Base-by-base conservation (phyloP, 2,113 vertebrate genomes). In the Apteryx mantelli region DNA sequence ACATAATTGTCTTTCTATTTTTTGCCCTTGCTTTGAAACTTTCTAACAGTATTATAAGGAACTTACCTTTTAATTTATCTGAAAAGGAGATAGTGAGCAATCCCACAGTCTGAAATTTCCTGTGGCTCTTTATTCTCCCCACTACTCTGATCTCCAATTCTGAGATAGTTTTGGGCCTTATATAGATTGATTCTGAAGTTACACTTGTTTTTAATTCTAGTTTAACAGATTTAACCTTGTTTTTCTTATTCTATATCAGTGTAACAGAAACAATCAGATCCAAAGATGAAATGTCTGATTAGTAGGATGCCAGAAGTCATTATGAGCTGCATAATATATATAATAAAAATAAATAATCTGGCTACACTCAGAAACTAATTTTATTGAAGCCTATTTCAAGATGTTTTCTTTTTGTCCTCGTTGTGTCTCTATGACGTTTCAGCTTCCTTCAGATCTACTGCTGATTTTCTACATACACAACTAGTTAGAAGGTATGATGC, bases 321-420 rank as follows among this genome's bases (percentile, higher is more conserved):
- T 71, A 42, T 32, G 8, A 25, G 8, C 13, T 81, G 12, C 14
- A 40, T 46, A 74, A 74, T 26, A 2, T 44, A 66, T 36, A 17
- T 4, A 60, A 17, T 53, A 66, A 79, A 85, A 90, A 40, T 53
- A 73, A 87, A 65, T 70, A 17, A 3, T 75, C 16, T 85, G 52
- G 13, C 20, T 58, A 25, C 17, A 40, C 79, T 86, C 0, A 0
- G 18, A 63, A 13, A 21, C 11, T 55, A 28, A 17, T 3, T 18
- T 52, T 71, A 81, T 65, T 38, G 0, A 32, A 82, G 55, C 7
- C 2, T 38, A n/a, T 75, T 82, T 86, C 18, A 56, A 58, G 40
- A 26, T 4, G 0, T 38, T 66, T 82, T 63, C 2, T 46, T 75
- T 86, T 58, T 64, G 34, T 61, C 10, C 40, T 44, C 48, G 10